Percentiles rank a stretch among this genome's conserved stretches.
Evolutionary conservation across 2,797 vertebrate genomes (phyloP).

Genomic region (Crenichthys baileyi): DNA sequence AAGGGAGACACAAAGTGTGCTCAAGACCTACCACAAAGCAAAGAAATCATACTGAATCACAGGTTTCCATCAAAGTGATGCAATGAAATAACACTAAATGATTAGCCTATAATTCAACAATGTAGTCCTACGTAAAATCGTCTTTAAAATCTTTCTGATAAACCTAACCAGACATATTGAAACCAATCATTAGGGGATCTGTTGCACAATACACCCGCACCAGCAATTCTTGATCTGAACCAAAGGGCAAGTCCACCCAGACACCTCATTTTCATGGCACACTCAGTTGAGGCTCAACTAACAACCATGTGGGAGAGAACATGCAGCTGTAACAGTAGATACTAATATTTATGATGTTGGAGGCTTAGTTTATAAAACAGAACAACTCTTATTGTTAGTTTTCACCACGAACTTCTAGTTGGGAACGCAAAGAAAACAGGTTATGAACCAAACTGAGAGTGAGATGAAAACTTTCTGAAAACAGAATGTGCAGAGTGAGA

Average conservation of each 20-base stretch:
- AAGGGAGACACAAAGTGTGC: neutral
- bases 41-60: conserved; percentile 15
- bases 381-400: neutral
- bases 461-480: neutral
- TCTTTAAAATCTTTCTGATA: neutral
- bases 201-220: neutral
- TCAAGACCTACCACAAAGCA: conserved; percentile 4
- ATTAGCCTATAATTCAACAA: conserved; percentile 36
- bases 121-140: neutral
- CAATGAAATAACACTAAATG: conserved; percentile 29
- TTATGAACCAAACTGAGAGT: neutral
- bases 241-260: neutral
- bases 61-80: conserved; percentile 2
- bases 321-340: neutral
- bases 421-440: neutral
- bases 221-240: neutral
- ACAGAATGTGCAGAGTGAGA: neutral
- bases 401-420: neutral
- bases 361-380: neutral
- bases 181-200: neutral
- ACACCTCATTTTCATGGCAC: neutral
- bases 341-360: neutral
- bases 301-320: neutral
- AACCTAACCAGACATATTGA: neutral
- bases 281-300: neutral